phyloP scores from a whole-genome alignment of 1,140 invertebrate genomes.

The Penaeus indicus region DNA sequence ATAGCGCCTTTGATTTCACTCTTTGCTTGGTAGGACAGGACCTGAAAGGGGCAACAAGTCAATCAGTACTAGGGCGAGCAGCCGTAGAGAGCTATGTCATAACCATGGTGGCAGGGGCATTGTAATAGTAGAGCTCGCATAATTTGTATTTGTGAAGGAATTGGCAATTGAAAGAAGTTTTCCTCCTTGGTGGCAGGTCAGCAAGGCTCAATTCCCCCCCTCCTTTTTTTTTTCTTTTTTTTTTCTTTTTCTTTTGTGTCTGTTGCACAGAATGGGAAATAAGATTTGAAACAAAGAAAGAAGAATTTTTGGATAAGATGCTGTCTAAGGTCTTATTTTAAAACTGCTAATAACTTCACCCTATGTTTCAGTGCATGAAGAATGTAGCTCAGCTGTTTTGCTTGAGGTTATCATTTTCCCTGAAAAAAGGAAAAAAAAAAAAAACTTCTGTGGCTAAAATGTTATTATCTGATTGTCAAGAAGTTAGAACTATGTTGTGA shows the following conservation, averaged over 20 bases:
- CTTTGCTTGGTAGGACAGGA: slow-evolving; percentile 36
- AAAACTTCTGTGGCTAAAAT: slow-evolving; percentile 55
- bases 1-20: slow-evolving; percentile 19
- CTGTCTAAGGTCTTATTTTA: slow-evolving; percentile 2
- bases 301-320: slow-evolving; percentile 28
- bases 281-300: slow-evolving; percentile 28
- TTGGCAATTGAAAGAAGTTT: slow-evolving; percentile 25
- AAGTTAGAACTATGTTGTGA: slow-evolving; percentile 36
- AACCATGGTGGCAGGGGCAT: slow-evolving; percentile 37
- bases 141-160: slow-evolving; percentile 52
- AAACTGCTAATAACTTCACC: slow-evolving; percentile 18
- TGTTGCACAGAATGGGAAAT: not conserved
- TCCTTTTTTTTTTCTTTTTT: too few relatives aligned
- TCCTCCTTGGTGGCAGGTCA: slow-evolving; percentile 45
- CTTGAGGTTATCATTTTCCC: slow-evolving; percentile 41
- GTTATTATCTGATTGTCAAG: slow-evolving; percentile 31
- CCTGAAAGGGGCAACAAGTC: slow-evolving; percentile 12
- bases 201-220: slow-evolving; percentile 12
- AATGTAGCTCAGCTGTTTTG: slow-evolving; percentile 40
- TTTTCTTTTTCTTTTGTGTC: too few relatives aligned
- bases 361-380: slow-evolving; percentile 45
- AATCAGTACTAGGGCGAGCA: slow-evolving; percentile 21
- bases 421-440: too few relatives aligned
- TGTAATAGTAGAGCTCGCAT: slow-evolving; percentile 49
- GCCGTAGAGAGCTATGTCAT: slow-evolving; percentile 34